These are phyloP conservation scores for Spheniscus mendiculus DNA, from an alignment of 2,113 vertebrate species.

Conservation along the genomic window DNA sequence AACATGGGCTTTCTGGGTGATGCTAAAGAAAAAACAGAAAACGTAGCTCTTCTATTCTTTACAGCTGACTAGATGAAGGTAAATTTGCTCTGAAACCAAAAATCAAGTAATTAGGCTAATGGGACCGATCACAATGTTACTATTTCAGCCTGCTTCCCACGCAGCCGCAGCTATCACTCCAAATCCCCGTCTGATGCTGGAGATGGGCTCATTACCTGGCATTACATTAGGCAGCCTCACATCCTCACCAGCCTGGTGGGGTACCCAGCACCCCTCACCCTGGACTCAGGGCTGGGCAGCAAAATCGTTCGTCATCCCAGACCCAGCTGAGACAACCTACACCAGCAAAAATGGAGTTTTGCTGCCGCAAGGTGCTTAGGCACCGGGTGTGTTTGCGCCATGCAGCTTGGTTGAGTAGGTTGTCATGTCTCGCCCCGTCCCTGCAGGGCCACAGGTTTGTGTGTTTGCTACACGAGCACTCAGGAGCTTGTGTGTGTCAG, in stretches of 20 bases:
- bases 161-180: neutral
- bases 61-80: neutral
- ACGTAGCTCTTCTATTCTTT: neutral
- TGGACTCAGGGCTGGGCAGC: neutral
- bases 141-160: neutral
- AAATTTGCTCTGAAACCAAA: neutral
- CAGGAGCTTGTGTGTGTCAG: accelerated
- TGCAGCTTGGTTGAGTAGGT: neutral
- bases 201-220: neutral
- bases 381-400: accelerated
- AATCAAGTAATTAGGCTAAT: neutral
- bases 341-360: neutral
- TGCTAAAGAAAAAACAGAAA: neutral
- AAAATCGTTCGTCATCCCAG: neutral
- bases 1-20: neutral
- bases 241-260: neutral
- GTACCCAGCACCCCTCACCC: neutral
- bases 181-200: neutral
- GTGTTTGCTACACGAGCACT: accelerated
- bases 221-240: neutral
- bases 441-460: neutral
- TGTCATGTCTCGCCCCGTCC: accelerated
- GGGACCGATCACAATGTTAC: neutral
- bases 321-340: neutral
- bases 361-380: accelerated